Percentiles rank a stretch among this genome's conserved stretches.
phyloP scores from a whole-genome alignment of 2,888 invertebrate species.

The Hartigia nigra region DNA sequence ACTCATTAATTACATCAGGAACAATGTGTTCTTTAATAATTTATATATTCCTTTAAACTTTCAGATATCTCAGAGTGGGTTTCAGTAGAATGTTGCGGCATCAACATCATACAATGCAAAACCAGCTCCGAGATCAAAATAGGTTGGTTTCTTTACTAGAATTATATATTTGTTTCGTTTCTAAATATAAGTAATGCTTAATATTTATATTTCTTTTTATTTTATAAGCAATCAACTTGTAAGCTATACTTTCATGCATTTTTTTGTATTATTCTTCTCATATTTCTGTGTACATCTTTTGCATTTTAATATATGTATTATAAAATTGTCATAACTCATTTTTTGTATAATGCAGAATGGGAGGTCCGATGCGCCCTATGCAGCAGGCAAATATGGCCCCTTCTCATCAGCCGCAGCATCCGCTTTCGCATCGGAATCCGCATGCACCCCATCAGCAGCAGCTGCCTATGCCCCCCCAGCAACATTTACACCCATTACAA shows the following conservation, averaged over 20 bases:
- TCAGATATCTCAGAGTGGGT: slow-evolving; percentile 52
- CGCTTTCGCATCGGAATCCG: slow-evolving; percentile 57
- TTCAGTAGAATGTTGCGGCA: slow-evolving; percentile 65
- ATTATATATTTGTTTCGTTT: too few relatives aligned
- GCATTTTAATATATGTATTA: too few relatives aligned
- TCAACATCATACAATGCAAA: slow-evolving; percentile 76
- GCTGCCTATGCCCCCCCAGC: slow-evolving; percentile 60
- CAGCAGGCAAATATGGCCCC: slow-evolving; percentile 63
- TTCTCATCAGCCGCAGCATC: slow-evolving; percentile 59
- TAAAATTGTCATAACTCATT: background rate
- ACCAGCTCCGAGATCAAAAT: slow-evolving; percentile 73
- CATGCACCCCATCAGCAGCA: slow-evolving; percentile 56
- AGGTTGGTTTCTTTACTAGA: slow-evolving; percentile 55
- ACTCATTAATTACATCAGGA: too few relatives aligned
- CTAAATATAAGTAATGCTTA: background rate
- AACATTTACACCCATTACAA: slow-evolving; percentile 56
- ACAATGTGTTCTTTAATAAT: background rate
- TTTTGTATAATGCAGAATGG: slow-evolving; percentile 48
- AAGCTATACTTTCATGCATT: too few relatives aligned
- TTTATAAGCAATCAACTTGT: background rate
- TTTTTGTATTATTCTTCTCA: too few relatives aligned
- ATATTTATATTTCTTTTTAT: slow-evolving; percentile 14
- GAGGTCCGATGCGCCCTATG: slow-evolving; percentile 63
- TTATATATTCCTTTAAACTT: slow-evolving; percentile 20
- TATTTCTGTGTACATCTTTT: too few relatives aligned